Evolutionary conservation across 92 coral and sea anemone species (phyloP).

Genomic region (Montipora capitata): DNA sequence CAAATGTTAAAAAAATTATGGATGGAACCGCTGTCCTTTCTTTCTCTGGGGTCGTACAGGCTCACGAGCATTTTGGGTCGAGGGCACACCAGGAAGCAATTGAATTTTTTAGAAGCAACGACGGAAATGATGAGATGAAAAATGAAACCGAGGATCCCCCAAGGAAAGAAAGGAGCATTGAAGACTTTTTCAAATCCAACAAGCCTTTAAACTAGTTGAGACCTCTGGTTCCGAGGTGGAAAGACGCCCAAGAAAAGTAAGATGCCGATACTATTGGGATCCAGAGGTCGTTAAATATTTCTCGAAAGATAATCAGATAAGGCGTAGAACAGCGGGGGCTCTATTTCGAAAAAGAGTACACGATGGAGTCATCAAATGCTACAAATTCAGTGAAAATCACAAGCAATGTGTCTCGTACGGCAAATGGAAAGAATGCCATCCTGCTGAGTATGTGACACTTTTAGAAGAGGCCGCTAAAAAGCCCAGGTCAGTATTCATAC

Average conservation of each 20-base stretch:
- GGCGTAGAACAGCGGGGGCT: conserved; percentile 22
- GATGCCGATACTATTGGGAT: conserved; percentile 48
- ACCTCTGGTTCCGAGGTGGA: conserved; percentile 46
- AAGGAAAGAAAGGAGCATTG: neutral
- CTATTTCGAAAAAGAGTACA: conserved; percentile 19
- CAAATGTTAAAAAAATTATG: conserved; percentile 12
- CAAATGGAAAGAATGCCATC: conserved; percentile 15
- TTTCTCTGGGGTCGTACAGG: conserved; percentile 58
- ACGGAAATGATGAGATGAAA: conserved; percentile 7
- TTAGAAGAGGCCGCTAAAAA: neutral
- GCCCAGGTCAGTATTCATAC: conserved; percentile 21
- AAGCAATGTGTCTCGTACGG: neutral
- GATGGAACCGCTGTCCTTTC: conserved; percentile 44
- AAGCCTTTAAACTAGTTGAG: conserved; percentile 49
- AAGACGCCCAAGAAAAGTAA: conserved; percentile 8
- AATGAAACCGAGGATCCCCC: neutral
- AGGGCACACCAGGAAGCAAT: conserved; percentile 44
- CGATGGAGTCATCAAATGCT: conserved; percentile 6
- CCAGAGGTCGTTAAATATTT: neutral
- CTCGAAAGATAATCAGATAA: conserved; percentile 33
- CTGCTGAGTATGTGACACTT: neutral
- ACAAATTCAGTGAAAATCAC: neutral
- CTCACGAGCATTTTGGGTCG: conserved; percentile 33
- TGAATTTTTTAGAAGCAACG: conserved; percentile 17
- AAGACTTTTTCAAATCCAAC: conserved; percentile 23